Conservation (phyloP, 2,888 invertebrate species). For the Apamea crenata region DNA sequence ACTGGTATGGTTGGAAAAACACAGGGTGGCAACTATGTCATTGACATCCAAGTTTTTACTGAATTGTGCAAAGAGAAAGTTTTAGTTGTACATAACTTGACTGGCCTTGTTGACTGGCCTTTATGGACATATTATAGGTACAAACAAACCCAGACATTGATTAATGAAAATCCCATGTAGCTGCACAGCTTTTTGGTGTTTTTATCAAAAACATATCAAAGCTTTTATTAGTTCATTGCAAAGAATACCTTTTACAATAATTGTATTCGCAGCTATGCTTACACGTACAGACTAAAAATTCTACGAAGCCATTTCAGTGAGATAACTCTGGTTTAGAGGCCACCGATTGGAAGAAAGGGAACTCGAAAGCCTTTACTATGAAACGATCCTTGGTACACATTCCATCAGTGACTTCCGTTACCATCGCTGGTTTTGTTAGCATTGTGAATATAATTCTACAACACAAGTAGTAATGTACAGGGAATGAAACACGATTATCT, state of each 20-base stretch:
- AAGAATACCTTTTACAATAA: not conserved
- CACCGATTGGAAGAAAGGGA: slow-evolving; percentile 45
- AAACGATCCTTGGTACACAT: not conserved
- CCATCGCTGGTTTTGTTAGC: slow-evolving; percentile 17
- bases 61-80: not conserved
- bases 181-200: not conserved
- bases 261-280: not conserved
- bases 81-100: not conserved
- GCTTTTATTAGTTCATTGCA: not conserved
- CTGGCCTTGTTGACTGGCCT: not conserved
- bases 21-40: not conserved
- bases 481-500: not conserved
- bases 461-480: not conserved
- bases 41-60: not conserved
- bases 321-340: slow-evolving; percentile 40
- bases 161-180: not conserved
- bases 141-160: not conserved
- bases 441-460: fast-evolving
- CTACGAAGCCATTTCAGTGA: slow-evolving; percentile 17
- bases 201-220: not conserved
- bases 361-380: slow-evolving; percentile 25
- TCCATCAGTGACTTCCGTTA: not conserved
- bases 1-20: no score
- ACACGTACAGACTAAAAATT: not conserved
- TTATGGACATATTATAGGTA: not conserved